Base-by-base conservation (phyloP, 2,888 invertebrate genomes). In the Macaria notata region DNA sequence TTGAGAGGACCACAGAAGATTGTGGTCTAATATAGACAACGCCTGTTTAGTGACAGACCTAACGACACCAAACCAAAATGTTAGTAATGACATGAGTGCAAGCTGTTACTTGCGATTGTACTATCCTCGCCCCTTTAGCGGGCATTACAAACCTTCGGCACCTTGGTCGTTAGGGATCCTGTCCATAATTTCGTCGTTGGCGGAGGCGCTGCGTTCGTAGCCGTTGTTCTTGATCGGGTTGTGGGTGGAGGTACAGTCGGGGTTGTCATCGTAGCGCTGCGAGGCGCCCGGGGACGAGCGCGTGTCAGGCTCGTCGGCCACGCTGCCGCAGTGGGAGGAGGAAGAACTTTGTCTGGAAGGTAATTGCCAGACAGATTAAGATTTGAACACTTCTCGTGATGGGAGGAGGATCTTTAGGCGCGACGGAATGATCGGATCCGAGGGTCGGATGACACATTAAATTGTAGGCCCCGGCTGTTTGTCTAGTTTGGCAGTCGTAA, bases 201-300 rank as follows among this genome's bases (percentile, higher is more conserved):
- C 84, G 44, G 88, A 83, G 49, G 83, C 84, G 73, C 83, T 86
- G 70, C 91, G 84, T 72, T 92, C 92, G 64, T 92, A 84, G 81
- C 93, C 84, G 79, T 93, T 83, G 85, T 93, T 86, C 88, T 93
- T 86, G 69, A 83, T 78, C 1, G 88, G 85, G 78, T 86, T 86
- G 71, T 92, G 83, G 70, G 92, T 82, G 63, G 92, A 76, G 71
- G 92, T 87, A 83, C 84, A 87, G 83, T 86, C 92, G 61, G 83
- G 88, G 62, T 76, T 90, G 76, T 73, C 90, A 49, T 89, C 88
- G 64, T 87, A 89, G 19, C 93, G 91, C 54, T 86, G 84, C 62
- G 86, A 82, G 8, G 89, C 86, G 53, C 92, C 88, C 41, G 92
- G 90, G 31, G 92, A 92, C 38, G 92, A 92, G 36, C 92, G 88